Evolutionary conservation across 2,113 vertebrate genomes (phyloP), one percentile per base, ranked within the genome.

Genomic region (Siniperca chuatsi): DNA sequence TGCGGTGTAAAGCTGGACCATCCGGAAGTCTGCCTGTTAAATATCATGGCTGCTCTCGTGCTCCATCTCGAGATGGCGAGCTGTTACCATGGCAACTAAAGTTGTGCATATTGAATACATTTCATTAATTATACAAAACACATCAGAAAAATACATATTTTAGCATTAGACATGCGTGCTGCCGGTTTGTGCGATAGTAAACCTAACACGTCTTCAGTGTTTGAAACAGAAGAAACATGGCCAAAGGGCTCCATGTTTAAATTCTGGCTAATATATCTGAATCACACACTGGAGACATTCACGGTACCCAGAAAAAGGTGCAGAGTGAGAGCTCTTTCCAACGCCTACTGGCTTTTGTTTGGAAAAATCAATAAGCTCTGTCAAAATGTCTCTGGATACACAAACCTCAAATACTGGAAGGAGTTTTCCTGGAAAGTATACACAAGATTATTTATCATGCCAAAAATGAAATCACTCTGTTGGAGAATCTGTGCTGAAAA

Each of bases 301-400:
- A 37, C 35, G 50, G n/a, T 61, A 29, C 20, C 57, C 23, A 8
- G 6, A 37, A 69, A 72, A 80, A 37, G 1, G 11, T 6, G 20
- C 61, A 80, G 62, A 69, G 83, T 77, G 80, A 86, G 54, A 83
- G 3, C 37, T 89, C 61, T 18, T 23, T 23, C 7, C 29, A 16
- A 5, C 12, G 18, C 3, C 8, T 37, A 6, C 0, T 12, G 23
- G 11, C 29, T 29, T 29, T 29, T 29, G 29, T 78, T 54, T 65
- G 48, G 2, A 69, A 57, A 46, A 46, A 1, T 21, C 8, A 18
- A 6, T 2, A 48, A 48, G 29, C 3, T 15, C 6, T 42, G 9
- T 48, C 4, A 6, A 35, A 52, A 54, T 10, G 33, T 25, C 15
- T 23, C 48, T n/a, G 33, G 46, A 20, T 20, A 25, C 8, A n/a